Evolutionary conservation across 2,797 vertebrate genomes (phyloP), one percentile per base, ranked within the genome.

Genomic region (Vireo griseus): DNA sequence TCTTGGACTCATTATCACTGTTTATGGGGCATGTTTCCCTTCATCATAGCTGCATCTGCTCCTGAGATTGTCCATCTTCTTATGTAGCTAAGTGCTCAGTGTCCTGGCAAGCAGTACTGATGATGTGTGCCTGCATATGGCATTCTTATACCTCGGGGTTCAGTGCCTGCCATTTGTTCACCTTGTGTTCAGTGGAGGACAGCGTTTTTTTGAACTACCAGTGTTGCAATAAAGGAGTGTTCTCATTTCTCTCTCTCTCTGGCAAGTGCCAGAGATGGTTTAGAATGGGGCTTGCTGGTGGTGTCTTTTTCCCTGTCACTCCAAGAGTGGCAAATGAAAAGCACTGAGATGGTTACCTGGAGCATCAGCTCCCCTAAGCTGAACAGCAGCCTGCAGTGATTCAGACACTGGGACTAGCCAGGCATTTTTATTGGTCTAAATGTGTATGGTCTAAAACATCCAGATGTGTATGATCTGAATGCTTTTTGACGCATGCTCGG

Each of bases 321-420:
- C 21, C 18, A 9, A n/a, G 39, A 11, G 28, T 75, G 55, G 29
- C 16, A 17, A 39, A 40, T 37, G 37, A 74, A 76, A 62, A 81
- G 45, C 37, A 19, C 25, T 1, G 12, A 39, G 31, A 5, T 84
- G 37, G 16, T 81, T 75, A 62, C 39, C 14, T 65, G 40, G 47
- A 39, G 15, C 8, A 2, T 88, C 16, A n/a, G 21, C 61, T 88
- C 57, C 4, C 26, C 33, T 77, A 6, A 45, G 57, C 35, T 51
- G 25, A 78, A 21, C 44, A 15, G 35, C 51, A 42, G 33, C 22
- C 51, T 67, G 25, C 62, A 65, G 28, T 47, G 33, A n/a, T 39
- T 50, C 9, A 18, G 35, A 15, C 0, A 18, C 0, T 2, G 77
- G 47, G 22, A 18, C 5, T 0, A 0, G 16, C 10, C 0, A 0